Evolutionary conservation across 2,888 invertebrate genomes (phyloP).

Genomic region (Baccha elongata): DNA sequence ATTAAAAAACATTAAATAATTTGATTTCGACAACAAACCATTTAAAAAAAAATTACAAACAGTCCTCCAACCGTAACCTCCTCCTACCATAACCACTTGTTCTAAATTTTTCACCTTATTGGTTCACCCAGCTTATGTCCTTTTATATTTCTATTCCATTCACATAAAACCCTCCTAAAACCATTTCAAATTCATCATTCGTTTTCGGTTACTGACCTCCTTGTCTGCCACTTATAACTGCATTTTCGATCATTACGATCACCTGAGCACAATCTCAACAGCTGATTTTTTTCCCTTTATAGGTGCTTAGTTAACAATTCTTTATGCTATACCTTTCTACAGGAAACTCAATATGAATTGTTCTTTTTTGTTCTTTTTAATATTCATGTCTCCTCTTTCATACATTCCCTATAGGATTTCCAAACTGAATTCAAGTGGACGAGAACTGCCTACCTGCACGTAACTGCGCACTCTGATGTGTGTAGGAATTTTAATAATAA

Average conservation of each 20-base stretch:
- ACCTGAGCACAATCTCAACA: slow-evolving; percentile 6
- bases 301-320: too few species aligned
- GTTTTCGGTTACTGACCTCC: slow-evolving; percentile 53
- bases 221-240: slow-evolving; percentile 14
- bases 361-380: background rate
- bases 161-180: too few species aligned
- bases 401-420: background rate
- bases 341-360: background rate
- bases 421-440: background rate
- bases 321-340: background rate
- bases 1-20: too few species aligned
- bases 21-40: too few species aligned
- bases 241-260: slow-evolving; percentile 9
- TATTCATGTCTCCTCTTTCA: background rate
- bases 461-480: background rate
- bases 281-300: slow-evolving; percentile 7
- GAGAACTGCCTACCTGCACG: background rate
- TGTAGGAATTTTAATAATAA: background rate
- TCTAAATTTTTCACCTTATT: background rate
- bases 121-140: slow-evolving; percentile 1
- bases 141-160: slow-evolving; percentile 3
- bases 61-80: too few species aligned
- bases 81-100: background rate
- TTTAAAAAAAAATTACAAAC: too few species aligned
- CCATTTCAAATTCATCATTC: slow-evolving; percentile 18